These are phyloP conservation scores for Crotalus horridus DNA, from an alignment of 2,113 vertebrate species.

Conservation along the genomic window DNA sequence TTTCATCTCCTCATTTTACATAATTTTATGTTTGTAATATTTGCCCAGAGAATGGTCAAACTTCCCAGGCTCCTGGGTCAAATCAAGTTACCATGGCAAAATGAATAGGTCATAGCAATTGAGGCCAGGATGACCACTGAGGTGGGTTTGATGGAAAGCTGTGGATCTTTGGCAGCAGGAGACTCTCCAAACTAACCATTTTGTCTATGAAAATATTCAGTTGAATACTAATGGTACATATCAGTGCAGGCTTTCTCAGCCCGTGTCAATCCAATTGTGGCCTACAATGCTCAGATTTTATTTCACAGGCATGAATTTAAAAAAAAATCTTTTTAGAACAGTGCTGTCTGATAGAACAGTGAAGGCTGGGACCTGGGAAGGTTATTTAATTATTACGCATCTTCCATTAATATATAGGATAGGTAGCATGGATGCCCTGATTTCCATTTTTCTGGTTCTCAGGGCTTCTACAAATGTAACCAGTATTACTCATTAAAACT, in stretches of 20 bases:
- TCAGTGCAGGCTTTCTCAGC: background rate
- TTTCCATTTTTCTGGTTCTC: background rate
- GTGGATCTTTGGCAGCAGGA: constrained; percentile 41
- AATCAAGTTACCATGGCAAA: constrained; percentile 54
- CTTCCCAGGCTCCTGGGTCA: constrained; percentile 64
- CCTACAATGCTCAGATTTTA: background rate
- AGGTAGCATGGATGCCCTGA: background rate
- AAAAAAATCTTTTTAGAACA: background rate
- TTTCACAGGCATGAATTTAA: background rate
- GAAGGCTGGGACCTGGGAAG: background rate
- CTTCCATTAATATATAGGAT: background rate
- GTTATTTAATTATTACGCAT: background rate
- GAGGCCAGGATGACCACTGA: constrained; percentile 37
- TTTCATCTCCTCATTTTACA: constrained; percentile 68
- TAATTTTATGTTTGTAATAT: constrained; percentile 68
- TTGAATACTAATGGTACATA: constrained; percentile 28
- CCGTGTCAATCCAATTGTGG: background rate
- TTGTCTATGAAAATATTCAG: constrained; percentile 46
- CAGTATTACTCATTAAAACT: background rate
- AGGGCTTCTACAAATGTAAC: background rate
- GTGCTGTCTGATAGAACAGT: background rate
- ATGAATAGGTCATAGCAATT: constrained; percentile 41
- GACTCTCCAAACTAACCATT: constrained; percentile 49
- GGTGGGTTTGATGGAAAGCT: constrained; percentile 44
- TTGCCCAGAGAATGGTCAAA: constrained; percentile 63